Conservation (phyloP, 2,888 invertebrate genomes). For the Alloplasta piceator region DNA sequence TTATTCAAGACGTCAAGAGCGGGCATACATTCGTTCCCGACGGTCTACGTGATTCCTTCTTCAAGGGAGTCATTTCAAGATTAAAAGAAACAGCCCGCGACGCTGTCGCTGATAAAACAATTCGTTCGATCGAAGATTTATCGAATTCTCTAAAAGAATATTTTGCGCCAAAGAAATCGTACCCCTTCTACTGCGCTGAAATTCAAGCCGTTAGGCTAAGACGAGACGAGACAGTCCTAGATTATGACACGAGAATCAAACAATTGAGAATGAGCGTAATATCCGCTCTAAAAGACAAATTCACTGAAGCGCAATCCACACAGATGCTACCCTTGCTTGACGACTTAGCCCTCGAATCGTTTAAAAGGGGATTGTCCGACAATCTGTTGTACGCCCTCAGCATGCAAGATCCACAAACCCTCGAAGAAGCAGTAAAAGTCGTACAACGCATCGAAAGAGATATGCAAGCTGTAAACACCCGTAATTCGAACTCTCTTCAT, state of each 20-base stretch:
- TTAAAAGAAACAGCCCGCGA: too few relatives aligned
- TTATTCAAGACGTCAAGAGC: conserved; percentile 47
- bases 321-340: too few relatives aligned
- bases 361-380: too few relatives aligned
- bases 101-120: conserved; percentile 14
- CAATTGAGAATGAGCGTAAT: too few relatives aligned
- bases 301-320: too few relatives aligned
- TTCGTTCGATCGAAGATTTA: background rate
- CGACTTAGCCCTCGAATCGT: too few relatives aligned
- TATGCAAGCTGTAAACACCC: conserved; percentile 8
- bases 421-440: conserved; percentile 25
- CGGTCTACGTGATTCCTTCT: background rate
- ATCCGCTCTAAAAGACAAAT: too few relatives aligned
- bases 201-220: background rate
- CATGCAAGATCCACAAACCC: conserved; percentile 27
- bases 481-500: background rate
- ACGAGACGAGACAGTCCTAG: background rate
- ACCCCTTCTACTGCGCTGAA: background rate
- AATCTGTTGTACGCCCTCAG: conserved; percentile 27
- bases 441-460: conserved; percentile 30
- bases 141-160: conserved; percentile 7
- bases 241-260: background rate
- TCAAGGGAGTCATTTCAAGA: too few relatives aligned
- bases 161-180: conserved; percentile 10
- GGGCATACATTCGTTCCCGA: conserved; percentile 14